Conservation (phyloP, 2,888 invertebrate species). For the Eilema griseolum region DNA sequence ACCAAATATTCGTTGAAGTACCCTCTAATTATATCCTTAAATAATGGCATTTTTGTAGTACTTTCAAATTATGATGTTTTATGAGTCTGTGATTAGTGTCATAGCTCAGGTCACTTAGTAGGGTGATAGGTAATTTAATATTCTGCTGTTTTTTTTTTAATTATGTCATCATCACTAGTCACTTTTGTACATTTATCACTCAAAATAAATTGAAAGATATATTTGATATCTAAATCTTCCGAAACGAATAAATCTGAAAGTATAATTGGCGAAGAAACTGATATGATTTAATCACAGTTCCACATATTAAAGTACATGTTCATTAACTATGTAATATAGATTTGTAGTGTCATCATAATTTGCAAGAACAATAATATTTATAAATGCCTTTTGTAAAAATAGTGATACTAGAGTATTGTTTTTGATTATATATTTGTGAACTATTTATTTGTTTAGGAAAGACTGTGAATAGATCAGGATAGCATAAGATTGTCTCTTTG, state of each 20-base stretch:
- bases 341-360: constrained; percentile 31
- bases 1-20: constrained; percentile 61
- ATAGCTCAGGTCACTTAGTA: background rate
- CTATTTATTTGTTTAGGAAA: constrained; percentile 82
- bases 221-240: no score
- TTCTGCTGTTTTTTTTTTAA: background rate
- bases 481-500: constrained; percentile 77
- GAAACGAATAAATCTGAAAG: background rate
- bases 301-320: background rate
- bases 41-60: constrained; percentile 55
- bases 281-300: background rate
- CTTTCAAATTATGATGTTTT: constrained; percentile 36
- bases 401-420: constrained; percentile 84
- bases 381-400: constrained; percentile 71
- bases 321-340: background rate
- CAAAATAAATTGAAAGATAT: no score
- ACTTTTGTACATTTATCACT: background rate
- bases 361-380: constrained; percentile 34
- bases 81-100: constrained; percentile 2
- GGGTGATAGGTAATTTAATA: background rate
- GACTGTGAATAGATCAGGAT: constrained; percentile 69
- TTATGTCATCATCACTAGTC: background rate
- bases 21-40: constrained; percentile 46
- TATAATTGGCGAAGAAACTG: background rate
- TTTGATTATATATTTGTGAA: constrained; percentile 78